Evolutionary conservation across 1,140 invertebrate genomes (phyloP).

Genomic region (Lordiphosa stackelbergi): DNA sequence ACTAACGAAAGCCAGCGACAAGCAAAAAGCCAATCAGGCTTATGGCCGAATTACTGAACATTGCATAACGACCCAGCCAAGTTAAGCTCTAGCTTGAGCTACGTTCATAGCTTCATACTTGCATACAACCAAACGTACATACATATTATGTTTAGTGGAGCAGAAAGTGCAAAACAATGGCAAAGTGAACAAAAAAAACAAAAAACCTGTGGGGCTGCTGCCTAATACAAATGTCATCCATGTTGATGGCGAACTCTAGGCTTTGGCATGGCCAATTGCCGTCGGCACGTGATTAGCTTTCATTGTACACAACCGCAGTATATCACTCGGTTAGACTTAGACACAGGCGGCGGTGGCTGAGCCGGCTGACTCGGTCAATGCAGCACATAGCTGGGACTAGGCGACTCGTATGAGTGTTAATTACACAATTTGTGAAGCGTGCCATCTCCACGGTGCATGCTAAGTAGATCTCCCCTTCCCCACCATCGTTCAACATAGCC

Average conservation of each 20-base stretch:
- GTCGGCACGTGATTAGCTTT: constrained; percentile 67
- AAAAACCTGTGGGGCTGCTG: constrained; percentile 20
- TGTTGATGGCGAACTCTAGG: constrained; percentile 21
- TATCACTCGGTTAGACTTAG: constrained; percentile 31
- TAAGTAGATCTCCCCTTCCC: constrained; percentile 29
- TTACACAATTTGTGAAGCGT: constrained; percentile 44
- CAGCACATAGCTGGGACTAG: constrained; percentile 11
- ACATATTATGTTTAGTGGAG: constrained; percentile 58
- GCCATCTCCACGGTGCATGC: constrained; percentile 31
- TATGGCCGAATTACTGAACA: constrained; percentile 55
- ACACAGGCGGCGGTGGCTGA: no score
- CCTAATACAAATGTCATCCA: constrained; percentile 63
- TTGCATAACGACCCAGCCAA: constrained; percentile 56
- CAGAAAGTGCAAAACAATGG: constrained; percentile 47
- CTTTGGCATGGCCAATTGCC: constrained; percentile 50
- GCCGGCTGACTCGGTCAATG: constrained; percentile 25
- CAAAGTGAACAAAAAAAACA: constrained; percentile 18
- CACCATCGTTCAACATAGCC: constrained; percentile 16
- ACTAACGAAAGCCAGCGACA: constrained; percentile 33
- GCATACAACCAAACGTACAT: constrained; percentile 10
- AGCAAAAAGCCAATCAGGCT: constrained; percentile 53
- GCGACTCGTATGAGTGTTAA: constrained; percentile 29
- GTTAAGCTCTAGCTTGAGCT: constrained; percentile 8
- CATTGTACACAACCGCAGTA: constrained; percentile 34
- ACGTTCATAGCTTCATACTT: not conserved